Evolutionary conservation across 2,797 vertebrate species (phyloP), one percentile per base, ranked within the genome.

Genomic region (Sparus aurata): DNA sequence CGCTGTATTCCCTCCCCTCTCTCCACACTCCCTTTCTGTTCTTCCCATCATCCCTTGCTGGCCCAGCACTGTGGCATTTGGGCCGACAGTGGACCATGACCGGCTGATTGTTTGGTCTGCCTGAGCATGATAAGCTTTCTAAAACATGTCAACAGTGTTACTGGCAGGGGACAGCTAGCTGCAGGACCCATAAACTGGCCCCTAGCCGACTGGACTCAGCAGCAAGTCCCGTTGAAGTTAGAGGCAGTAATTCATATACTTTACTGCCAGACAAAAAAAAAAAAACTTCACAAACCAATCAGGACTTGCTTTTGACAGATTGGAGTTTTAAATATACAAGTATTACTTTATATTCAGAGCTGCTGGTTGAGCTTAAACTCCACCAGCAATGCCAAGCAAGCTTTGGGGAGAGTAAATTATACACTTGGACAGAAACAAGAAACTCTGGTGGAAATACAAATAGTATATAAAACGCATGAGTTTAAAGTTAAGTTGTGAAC

Each of bases 41-140:
- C 63, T 46, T 25, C 61, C 30, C 70, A 85, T 55, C 23, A 12
- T 25, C 23, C 59, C 53, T 60, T 12, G 10, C 74, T 80, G 13
- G 18, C 20, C 69, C 68, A 82, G 57, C 22, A 43, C 72, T 43
- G 72, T 75, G 75, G 66, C 69, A 71, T 90, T 87, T 85, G 47
- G 67, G 70, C 38, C 60, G 49, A 79, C 61, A 84, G 70, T 10
- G 3, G 53, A 77, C 57, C 65, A 75, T 34, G 71, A 75, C 78
- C 17, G 68, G 49, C 43, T 12, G 63, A 65, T 73, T 75, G 79
- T 80, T 75, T 69, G 75, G 70, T 74, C 82, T 90, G 88, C 68
- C 75, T 60, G 77, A 72, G 65, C 65, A 72, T 23, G 83, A 92
- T 89, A 86, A 92, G 76, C 79, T 79, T 63, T 68, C 62, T 67